phyloP scores from a whole-genome alignment of 2,888 invertebrate genomes.

The Norana najaformis region DNA sequence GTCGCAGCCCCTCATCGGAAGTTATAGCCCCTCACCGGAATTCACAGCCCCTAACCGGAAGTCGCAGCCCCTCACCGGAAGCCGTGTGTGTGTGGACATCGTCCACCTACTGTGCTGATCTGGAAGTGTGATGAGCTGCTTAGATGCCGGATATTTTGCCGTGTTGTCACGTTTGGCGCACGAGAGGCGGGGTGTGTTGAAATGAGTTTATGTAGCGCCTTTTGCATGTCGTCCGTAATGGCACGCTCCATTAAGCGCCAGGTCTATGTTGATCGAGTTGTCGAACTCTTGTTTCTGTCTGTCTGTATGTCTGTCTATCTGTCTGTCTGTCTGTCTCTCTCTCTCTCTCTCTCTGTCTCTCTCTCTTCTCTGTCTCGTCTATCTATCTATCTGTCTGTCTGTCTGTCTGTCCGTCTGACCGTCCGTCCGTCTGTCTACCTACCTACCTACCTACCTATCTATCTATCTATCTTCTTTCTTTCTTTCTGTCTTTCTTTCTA shows the following conservation, averaged over 20 bases:
- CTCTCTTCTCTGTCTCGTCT: too few relatives aligned
- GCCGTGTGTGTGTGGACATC: background rate
- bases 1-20: too few relatives aligned
- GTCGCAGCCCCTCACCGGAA: background rate
- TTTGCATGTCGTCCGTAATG: background rate
- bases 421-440: too few relatives aligned
- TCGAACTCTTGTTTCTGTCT: background rate
- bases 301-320: too few relatives aligned
- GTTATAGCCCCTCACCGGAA: too few relatives aligned
- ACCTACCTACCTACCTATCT: too few relatives aligned
- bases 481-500: too few relatives aligned
- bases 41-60: background rate
- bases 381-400: too few relatives aligned
- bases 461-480: too few relatives aligned
- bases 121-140: background rate
- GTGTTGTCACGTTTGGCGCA: too few relatives aligned
- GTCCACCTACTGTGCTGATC: background rate
- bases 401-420: too few relatives aligned
- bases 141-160: background rate
- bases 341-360: background rate
- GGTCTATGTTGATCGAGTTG: background rate
- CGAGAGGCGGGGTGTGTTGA: background rate
- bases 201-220: background rate
- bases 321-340: too few relatives aligned
- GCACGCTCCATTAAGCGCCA: background rate